A percentile compares a stretch with the other conserved stretches of the same genome.
These are phyloP conservation scores for Cladorhizidae sp. DNA, from an alignment of 37 sponge, comb jelly and placozoan species.

Conservation along the genomic window DNA sequence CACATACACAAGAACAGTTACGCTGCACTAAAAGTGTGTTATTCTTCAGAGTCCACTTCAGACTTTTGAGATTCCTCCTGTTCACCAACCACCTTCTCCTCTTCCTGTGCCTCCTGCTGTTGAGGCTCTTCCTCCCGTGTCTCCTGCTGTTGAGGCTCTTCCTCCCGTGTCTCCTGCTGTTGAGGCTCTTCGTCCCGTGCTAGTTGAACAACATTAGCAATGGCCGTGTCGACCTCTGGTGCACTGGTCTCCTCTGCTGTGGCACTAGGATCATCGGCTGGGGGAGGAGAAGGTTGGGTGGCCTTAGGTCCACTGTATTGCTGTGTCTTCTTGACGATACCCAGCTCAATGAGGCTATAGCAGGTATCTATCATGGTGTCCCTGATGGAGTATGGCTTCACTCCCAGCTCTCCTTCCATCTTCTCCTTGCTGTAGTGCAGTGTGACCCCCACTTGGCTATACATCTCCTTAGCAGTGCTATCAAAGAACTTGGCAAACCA, in stretches of 20 bases:
- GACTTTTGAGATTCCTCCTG: neutral
- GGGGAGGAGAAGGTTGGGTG: slow-evolving; percentile 9
- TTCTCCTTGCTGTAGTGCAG: slow-evolving; percentile 37
- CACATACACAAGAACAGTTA: neutral
- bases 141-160: neutral
- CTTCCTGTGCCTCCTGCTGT: slow-evolving; percentile 1
- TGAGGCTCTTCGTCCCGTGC: too few species aligned
- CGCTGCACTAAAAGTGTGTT: neutral
- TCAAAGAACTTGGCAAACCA: slow-evolving; percentile 54
- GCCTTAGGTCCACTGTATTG: slow-evolving; percentile 59
- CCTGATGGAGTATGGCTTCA: slow-evolving; percentile 45
- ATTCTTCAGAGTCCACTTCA: neutral
- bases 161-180: neutral
- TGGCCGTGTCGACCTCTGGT: neutral
- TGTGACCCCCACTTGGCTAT: slow-evolving; percentile 37
- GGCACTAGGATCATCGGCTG: neutral
- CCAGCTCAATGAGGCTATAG: slow-evolving; percentile 80
- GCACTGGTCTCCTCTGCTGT: neutral
- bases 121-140: neutral
- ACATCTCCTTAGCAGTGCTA: slow-evolving; percentile 19
- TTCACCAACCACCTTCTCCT: neutral
- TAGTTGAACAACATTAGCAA: too few species aligned
- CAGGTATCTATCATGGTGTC: slow-evolving; percentile 77
- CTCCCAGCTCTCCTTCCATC: slow-evolving; percentile 73
- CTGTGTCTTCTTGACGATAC: slow-evolving; percentile 62